Conservation (phyloP, 1,140 invertebrate species). For the Ditylenchus dipsaci region DNA sequence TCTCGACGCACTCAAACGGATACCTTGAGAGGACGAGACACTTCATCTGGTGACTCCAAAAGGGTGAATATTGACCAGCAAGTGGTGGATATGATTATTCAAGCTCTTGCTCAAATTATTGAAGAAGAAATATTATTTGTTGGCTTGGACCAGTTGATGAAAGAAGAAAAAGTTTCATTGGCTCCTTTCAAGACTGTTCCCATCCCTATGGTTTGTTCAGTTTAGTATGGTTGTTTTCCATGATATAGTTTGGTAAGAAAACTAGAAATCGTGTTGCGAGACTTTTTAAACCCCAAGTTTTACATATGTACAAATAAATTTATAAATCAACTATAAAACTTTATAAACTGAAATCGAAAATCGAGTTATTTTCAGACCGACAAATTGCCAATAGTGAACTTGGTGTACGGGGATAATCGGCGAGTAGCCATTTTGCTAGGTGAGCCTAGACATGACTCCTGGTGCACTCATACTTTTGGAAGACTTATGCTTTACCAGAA, state of each 20-base stretch:
- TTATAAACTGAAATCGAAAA: too few species aligned
- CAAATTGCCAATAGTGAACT: neutral
- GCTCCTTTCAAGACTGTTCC: neutral
- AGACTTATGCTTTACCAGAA: slow-evolving; percentile 19
- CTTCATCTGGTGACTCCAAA: neutral
- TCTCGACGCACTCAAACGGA: neutral
- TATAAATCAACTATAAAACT: too few species aligned
- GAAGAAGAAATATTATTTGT: neutral
- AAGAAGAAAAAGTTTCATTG: neutral
- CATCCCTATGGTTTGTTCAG: neutral
- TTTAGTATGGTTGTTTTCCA: too few species aligned
- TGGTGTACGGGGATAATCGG: slow-evolving; percentile 13
- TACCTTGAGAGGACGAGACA: neutral
- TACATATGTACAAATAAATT: too few species aligned
- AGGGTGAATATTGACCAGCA: neutral
- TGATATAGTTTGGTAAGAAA: too few species aligned
- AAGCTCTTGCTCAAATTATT: neutral
- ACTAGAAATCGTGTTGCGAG: too few species aligned
- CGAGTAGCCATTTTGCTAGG: slow-evolving; percentile 24
- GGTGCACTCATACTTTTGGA: slow-evolving; percentile 25
- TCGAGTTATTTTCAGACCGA: neutral
- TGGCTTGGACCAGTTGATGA: neutral
- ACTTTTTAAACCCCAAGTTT: too few species aligned
- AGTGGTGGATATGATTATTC: neutral
- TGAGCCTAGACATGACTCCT: slow-evolving; percentile 20